phyloP scores from a whole-genome alignment of 2,797 vertebrate species.

The Acipenser oxyrinchus region DNA sequence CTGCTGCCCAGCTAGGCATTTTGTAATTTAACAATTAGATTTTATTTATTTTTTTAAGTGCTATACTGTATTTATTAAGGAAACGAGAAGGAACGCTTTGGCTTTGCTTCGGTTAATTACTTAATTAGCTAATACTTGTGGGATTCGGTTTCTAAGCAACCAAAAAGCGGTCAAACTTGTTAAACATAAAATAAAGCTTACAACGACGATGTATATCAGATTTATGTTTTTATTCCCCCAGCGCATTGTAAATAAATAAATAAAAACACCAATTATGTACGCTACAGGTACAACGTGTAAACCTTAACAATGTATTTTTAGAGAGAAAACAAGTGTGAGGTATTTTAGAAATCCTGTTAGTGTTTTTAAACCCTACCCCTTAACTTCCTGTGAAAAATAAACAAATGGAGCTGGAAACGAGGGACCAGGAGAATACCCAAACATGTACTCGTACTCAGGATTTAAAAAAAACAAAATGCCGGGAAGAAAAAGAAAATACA shows the following conservation, averaged over 20 bases:
- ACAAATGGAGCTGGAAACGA: slow-evolving; percentile 51
- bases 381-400: slow-evolving; percentile 49
- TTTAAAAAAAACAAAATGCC: slow-evolving; percentile 45
- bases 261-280: not conserved
- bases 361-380: slow-evolving; percentile 18
- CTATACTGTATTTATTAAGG: too few species aligned
- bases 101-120: too few species aligned
- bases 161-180: not conserved
- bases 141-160: not conserved
- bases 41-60: too few species aligned
- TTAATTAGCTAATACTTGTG: slow-evolving; percentile 4
- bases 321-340: not conserved
- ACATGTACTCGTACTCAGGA: slow-evolving; percentile 38
- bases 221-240: not conserved
- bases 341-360: not conserved
- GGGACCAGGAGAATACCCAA: slow-evolving; percentile 40
- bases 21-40: too few species aligned
- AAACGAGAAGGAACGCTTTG: not conserved
- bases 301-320: not conserved
- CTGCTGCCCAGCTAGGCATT: too few species aligned
- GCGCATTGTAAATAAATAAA: not conserved
- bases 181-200: not conserved
- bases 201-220: not conserved
- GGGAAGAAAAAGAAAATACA: slow-evolving; percentile 52
- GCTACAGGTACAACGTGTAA: not conserved